phyloP scores from a whole-genome alignment of 1,140 invertebrate genomes.

The Drosophila repleta region DNA sequence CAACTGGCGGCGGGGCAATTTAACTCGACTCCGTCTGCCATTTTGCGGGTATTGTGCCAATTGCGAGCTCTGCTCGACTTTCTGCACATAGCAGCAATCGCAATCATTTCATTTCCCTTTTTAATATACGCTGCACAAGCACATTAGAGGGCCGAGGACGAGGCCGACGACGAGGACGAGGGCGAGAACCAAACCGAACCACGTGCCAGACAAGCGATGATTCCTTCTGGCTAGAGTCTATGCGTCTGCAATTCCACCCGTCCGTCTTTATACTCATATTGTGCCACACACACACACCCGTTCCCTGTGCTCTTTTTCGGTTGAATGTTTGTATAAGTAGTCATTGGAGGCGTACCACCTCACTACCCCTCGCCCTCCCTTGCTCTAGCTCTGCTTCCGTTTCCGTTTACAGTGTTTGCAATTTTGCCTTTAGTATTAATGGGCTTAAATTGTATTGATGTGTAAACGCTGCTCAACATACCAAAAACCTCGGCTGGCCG shows the following conservation, averaged over 20 bases:
- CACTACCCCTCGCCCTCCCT: conserved; percentile 2
- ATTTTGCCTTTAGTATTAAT: conserved; percentile 78
- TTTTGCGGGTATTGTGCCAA: conserved; percentile 76
- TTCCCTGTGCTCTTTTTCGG: conserved; percentile 76
- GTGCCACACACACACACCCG: conserved; percentile 2
- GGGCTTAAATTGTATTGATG: conserved; percentile 80
- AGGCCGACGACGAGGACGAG: not conserved
- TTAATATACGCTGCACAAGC: conserved; percentile 81
- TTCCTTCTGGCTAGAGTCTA: conserved; percentile 21
- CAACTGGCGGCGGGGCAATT: conserved; percentile 65
- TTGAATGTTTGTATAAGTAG: conserved; percentile 72
- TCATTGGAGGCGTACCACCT: conserved; percentile 64
- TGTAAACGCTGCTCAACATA: conserved; percentile 52
- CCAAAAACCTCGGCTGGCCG: conserved; percentile 31
- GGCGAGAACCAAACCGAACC: conserved; percentile 52
- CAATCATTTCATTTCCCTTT: conserved; percentile 82
- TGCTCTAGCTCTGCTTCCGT: conserved; percentile 67
- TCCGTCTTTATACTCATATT: conserved; percentile 5
- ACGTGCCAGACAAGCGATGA: conserved; percentile 70
- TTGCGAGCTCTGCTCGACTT: conserved; percentile 54
- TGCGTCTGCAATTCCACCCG: conserved; percentile 7
- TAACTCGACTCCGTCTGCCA: conserved; percentile 50
- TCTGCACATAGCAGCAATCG: conserved; percentile 61
- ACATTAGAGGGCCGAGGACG: conserved; percentile 58
- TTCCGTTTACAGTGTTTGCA: conserved; percentile 81